phyloP scores from a whole-genome alignment of 2,888 invertebrate species.

The Spatulosminthurus flaviceps region DNA sequence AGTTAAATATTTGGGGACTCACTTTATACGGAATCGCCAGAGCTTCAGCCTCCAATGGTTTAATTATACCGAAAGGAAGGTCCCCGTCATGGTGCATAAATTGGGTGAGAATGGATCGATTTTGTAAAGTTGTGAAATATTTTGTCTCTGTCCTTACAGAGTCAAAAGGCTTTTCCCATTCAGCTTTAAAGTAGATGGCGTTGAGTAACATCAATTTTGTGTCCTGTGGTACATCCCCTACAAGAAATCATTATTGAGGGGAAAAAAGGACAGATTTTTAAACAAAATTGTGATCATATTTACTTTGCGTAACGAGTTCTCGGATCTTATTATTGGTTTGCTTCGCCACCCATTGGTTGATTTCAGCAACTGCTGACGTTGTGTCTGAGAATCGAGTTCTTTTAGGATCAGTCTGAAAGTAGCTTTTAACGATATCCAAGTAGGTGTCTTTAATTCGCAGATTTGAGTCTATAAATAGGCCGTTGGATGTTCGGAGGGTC shows the following conservation, averaged over 20 bases:
- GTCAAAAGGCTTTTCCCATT: slow-evolving; percentile 19
- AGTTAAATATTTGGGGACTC: no score
- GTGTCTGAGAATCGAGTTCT: not conserved
- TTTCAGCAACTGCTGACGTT: not conserved
- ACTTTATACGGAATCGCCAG: slow-evolving; percentile 30
- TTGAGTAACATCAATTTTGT: slow-evolving; percentile 26
- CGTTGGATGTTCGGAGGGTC: slow-evolving; percentile 4
- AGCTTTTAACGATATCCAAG: not conserved
- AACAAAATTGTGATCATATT: not conserved
- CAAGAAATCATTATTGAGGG: no score
- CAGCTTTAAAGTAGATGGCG: slow-evolving; percentile 37
- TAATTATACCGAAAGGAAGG: slow-evolving; percentile 2
- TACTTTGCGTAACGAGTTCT: slow-evolving; percentile 12
- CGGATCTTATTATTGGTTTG: slow-evolving; percentile 18
- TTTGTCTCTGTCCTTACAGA: not conserved
- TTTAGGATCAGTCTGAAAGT: slow-evolving; percentile 11
- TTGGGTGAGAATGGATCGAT: not conserved
- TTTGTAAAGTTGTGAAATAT: not conserved
- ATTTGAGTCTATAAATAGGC: slow-evolving; percentile 3
- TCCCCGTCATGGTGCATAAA: slow-evolving; percentile 12
- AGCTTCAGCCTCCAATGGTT: slow-evolving; percentile 27
- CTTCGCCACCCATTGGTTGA: slow-evolving; percentile 23
- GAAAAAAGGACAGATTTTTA: no score
- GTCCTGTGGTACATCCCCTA: not conserved
- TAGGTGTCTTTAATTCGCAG: not conserved